Base-by-base conservation (phyloP, 2,888 invertebrate species). In the Eupithecia vulgata region DNA sequence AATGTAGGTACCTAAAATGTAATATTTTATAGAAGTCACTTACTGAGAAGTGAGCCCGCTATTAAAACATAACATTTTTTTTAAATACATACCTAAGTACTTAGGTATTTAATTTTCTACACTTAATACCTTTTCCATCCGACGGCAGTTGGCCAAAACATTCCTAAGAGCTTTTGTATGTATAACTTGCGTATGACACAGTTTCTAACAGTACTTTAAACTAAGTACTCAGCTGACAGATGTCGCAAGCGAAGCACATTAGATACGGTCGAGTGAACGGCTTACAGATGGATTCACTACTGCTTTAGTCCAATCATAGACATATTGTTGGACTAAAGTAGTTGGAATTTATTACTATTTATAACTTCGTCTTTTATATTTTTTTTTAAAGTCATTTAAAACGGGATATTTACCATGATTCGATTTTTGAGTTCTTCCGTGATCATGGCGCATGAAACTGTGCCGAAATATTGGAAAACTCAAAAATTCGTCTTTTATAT, bases 231-330 rank as follows among this genome's bases (percentile, higher is more conserved):
- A 78, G 75, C 75, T 68, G 71, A 69, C 70, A 77, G 73, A 74
- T 85, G 83, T 82, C 77, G 81, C 80, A 85, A 85, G 79, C 78
- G 76, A 80, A 81, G 79, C 81, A 79, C 82, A 82, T 83, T 81
- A 82, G 80, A 78, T 68, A 73, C 77, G 80, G 78, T 74, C 74
- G 82, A 85, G 78, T 83, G 86, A 86, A 85, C 83, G 84, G 85
- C 85, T 81, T 82, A 85, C 84, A 79, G 85, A 87, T 83, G 81
- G 85, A 89, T 90, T 89, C 89, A 89, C 84, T 83, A 79, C 79
- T 76, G 82, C 81, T 80, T 71, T 67, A 67, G 75, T 71, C 75
- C 72, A 74, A 71, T 75, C 67, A 67, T 73, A 68, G 68, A 74
- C 72, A 62, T 74, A 66, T 73, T n/a, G n/a, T n/a, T n/a, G n/a